Percentiles rank a stretch among this genome's conserved stretches.
Evolutionary conservation across 2,888 invertebrate genomes (phyloP).

Genomic region (Sceliomorpha sp.): DNA sequence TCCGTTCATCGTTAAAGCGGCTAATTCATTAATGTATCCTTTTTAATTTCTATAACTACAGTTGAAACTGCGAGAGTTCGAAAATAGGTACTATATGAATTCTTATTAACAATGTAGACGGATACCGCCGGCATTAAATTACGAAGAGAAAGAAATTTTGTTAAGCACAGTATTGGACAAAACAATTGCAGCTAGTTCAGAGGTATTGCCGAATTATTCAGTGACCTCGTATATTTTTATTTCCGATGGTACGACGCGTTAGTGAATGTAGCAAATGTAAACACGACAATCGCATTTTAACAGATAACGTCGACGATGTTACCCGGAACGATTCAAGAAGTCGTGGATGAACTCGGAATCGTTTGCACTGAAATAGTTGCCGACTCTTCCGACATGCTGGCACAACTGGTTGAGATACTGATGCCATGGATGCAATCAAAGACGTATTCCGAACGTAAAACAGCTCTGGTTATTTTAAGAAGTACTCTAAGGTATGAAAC

Average conservation of each 20-base stretch:
- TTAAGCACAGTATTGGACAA: conserved; percentile 72
- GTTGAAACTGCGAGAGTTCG: neutral
- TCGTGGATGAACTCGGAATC: conserved; percentile 63
- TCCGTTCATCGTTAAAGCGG: conserved; percentile 67
- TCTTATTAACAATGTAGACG: conserved; percentile 58
- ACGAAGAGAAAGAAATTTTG: conserved; percentile 69
- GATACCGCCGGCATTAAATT: conserved; percentile 67
- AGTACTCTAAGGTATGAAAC: conserved; percentile 64
- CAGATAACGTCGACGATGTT: conserved; percentile 63
- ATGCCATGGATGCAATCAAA: conserved; percentile 76
- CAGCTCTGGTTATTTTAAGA: conserved; percentile 66
- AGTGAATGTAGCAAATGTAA: too few relatives aligned
- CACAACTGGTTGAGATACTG: conserved; percentile 70
- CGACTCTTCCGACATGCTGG: conserved; percentile 70
- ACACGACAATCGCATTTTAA: too few relatives aligned
- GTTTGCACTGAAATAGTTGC: conserved; percentile 69
- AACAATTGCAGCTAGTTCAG: conserved; percentile 69
- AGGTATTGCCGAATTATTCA: too few relatives aligned
- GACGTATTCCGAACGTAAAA: conserved; percentile 65
- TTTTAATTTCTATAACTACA: conserved; percentile 8
- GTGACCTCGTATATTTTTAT: too few relatives aligned
- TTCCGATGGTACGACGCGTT: too few relatives aligned
- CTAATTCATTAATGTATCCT: conserved; percentile 69
- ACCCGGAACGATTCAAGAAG: conserved; percentile 62
- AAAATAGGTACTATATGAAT: conserved; percentile 23